phyloP scores from a whole-genome alignment of 2,797 vertebrate species.

The Manis pentadactyla region DNA sequence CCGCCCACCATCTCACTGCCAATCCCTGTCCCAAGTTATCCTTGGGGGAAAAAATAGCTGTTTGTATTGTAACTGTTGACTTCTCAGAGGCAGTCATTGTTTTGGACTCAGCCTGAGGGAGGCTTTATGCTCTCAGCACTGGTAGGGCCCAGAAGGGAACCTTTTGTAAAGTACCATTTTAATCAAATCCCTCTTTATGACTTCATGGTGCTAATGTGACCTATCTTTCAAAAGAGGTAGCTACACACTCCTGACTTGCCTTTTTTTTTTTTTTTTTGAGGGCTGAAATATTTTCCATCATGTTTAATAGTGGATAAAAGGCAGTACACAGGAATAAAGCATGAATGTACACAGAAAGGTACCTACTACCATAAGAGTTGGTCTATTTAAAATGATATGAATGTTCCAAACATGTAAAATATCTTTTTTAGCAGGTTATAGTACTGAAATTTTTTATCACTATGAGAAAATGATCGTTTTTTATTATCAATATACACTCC shows the following conservation, averaged over 20 bases:
- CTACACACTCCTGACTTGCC: neutral
- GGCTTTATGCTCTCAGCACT: neutral
- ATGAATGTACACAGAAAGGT: too few relatives aligned
- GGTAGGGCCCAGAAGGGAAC: neutral
- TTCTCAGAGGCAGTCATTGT: constrained; percentile 32
- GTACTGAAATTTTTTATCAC: too few relatives aligned
- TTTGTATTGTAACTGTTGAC: constrained; percentile 1
- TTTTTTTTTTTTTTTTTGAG: neutral
- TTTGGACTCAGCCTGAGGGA: neutral
- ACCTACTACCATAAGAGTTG: too few relatives aligned
- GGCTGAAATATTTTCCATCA: neutral
- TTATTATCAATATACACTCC: too few relatives aligned
- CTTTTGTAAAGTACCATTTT: constrained; percentile 11
- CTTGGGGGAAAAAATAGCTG: neutral
- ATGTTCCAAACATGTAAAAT: too few relatives aligned
- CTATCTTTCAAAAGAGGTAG: constrained; percentile 38
- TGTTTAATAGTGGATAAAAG: too few relatives aligned
- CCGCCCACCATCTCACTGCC: neutral
- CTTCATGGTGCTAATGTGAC: neutral
- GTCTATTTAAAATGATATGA: too few relatives aligned
- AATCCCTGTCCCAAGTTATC: neutral
- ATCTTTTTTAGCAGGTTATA: too few relatives aligned
- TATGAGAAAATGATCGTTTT: too few relatives aligned
- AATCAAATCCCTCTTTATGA: constrained; percentile 39
- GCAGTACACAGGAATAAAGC: too few relatives aligned